Percentiles rank a stretch among this genome's conserved stretches.
These are phyloP conservation scores for Anas acuta DNA, from an alignment of 2,797 vertebrate genomes.

Conservation along the genomic window DNA sequence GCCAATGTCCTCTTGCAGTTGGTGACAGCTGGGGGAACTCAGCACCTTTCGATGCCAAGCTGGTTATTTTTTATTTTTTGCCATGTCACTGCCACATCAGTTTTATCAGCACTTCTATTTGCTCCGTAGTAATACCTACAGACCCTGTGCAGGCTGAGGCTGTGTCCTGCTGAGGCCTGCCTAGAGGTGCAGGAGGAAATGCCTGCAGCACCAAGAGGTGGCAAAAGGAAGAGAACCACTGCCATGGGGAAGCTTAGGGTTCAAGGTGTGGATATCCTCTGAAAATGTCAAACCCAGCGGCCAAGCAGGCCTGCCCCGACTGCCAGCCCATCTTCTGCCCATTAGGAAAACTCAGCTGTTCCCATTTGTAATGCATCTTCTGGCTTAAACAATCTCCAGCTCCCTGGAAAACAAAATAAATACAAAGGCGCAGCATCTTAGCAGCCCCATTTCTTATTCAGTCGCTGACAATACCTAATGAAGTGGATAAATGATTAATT, in stretches of 20 bases:
- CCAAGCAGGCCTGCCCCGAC: no score
- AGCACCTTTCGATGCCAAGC: background rate
- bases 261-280: background rate
- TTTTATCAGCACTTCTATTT: rapidly evolving
- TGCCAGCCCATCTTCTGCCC: background rate
- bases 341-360: background rate
- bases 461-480: conserved; percentile 28
- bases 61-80: no score
- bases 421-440: rapidly evolving
- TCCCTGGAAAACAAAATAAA: background rate
- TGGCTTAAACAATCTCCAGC: background rate
- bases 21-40: background rate
- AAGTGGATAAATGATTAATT: conserved; percentile 71
- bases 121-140: rapidly evolving
- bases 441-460: conserved; percentile 14
- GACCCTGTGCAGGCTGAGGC: background rate
- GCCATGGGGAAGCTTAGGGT: background rate
- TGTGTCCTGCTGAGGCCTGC: background rate
- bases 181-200: rapidly evolving
- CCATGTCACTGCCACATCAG: background rate
- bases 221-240: background rate
- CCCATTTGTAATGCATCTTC: rapidly evolving
- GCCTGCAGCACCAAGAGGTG: background rate
- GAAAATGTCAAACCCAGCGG: background rate
- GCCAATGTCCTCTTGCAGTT: background rate